phyloP scores from a whole-genome alignment of 2,113 vertebrate species.

The Danionella cerebrum region DNA sequence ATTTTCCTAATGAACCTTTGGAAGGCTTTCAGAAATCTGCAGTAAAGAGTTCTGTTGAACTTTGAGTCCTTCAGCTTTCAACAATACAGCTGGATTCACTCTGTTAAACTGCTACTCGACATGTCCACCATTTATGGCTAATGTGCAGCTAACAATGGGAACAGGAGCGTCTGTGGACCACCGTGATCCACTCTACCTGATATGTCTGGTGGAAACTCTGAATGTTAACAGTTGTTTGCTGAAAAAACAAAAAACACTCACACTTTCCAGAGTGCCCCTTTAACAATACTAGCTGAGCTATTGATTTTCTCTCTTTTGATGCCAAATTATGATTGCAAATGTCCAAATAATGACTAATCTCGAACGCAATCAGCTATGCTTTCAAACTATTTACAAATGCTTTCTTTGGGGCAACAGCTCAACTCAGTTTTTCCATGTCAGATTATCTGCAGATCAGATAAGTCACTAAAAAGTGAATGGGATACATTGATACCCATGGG shows the following conservation, averaged over 20 bases:
- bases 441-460: background rate
- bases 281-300: background rate
- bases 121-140: background rate
- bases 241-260: no score
- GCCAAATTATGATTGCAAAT: background rate
- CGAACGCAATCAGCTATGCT: background rate
- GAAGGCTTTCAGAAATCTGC: background rate
- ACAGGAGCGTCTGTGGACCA: slow-evolving; percentile 6
- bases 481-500: no score
- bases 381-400: background rate
- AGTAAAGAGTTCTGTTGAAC: background rate
- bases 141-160: slow-evolving; percentile 4
- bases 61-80: background rate
- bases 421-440: background rate
- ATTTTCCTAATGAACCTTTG: background rate
- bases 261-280: no score
- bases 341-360: background rate
- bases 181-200: slow-evolving; percentile 43
- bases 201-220: slow-evolving; percentile 48
- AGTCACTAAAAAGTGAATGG: no score
- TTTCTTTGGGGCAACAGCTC: background rate
- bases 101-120: background rate
- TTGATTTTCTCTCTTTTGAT: background rate
- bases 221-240: no score
- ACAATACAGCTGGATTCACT: background rate